Conservation (phyloP, 2,113 vertebrate genomes). For the Ginglymostoma cirratum region DNA sequence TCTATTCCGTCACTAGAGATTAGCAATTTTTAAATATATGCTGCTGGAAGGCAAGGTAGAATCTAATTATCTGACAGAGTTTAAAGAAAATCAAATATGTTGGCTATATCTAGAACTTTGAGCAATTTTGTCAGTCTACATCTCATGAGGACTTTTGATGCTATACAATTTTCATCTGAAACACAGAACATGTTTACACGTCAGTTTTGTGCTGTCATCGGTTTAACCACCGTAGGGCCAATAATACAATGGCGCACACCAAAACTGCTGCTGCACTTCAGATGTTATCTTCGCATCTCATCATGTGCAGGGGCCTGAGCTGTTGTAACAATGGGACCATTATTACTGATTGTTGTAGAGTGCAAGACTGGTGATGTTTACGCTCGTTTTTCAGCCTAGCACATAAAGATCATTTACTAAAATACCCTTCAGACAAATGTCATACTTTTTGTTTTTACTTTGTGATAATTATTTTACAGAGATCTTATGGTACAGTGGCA, state of each 20-base stretch:
- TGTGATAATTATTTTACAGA: too few species aligned
- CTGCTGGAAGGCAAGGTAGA: background rate
- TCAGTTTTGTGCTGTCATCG: background rate
- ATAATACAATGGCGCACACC: background rate
- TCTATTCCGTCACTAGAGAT: background rate
- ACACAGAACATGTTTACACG: background rate
- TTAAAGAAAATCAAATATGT: slow-evolving; percentile 1
- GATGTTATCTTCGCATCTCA: background rate
- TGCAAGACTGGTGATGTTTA: too few species aligned
- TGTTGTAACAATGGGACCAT: background rate
- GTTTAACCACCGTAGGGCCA: background rate
- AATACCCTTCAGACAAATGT: too few species aligned
- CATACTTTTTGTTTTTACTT: too few species aligned
- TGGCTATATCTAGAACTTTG: background rate
- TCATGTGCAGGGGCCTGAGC: background rate
- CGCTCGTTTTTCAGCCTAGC: too few species aligned
- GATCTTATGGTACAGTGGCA: too few species aligned
- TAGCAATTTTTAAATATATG: background rate
- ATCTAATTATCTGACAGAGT: background rate
- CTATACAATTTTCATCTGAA: background rate
- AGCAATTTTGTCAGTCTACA: background rate
- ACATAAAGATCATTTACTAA: too few species aligned
- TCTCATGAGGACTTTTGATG: background rate
- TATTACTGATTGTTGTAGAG: background rate
- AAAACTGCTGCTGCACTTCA: background rate